Conservation (phyloP, 2,888 invertebrate species). For the Drosophila macrospina region DNA sequence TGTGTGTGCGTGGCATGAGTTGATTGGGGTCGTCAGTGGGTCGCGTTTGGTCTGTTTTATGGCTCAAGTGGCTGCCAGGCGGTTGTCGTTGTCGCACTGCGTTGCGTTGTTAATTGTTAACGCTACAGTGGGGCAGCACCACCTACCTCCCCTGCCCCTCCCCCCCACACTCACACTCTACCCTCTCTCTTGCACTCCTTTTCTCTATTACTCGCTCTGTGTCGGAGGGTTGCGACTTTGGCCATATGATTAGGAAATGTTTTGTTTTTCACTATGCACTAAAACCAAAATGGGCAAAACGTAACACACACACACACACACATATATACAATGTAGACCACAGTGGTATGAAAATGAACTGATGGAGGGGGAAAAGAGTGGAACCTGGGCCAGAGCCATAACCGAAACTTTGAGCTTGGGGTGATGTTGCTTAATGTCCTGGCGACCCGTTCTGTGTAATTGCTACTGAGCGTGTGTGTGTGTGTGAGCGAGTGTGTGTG, state of each 20-base stretch:
- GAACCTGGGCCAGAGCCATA: conserved; percentile 20
- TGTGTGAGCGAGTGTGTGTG: background rate
- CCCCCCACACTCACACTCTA: background rate
- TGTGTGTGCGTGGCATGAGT: conserved; percentile 23
- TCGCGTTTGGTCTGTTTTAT: conserved; percentile 68
- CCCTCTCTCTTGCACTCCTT: background rate
- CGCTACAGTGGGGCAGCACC: conserved; percentile 32
- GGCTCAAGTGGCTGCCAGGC: conserved; percentile 67
- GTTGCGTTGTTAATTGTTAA: conserved; percentile 73
- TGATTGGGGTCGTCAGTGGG: conserved; percentile 64
- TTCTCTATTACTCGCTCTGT: background rate
- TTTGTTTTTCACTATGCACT: conserved; percentile 79
- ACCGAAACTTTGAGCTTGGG: conserved; percentile 51
- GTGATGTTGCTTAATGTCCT: conserved; percentile 74
- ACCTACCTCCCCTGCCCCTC: background rate
- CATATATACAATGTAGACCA: conserved; percentile 20
- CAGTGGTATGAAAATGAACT: conserved; percentile 19
- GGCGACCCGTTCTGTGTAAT: conserved; percentile 67
- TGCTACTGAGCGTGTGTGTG: conserved; percentile 43
- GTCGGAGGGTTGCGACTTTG: conserved; percentile 51
- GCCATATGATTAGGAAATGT: conserved; percentile 79
- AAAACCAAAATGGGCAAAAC: conserved; percentile 63
- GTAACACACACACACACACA: conserved; percentile 20
- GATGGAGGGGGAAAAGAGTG: conserved; percentile 1
- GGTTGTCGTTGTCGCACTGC: conserved; percentile 64